Percentiles rank a stretch among this genome's conserved stretches.
phyloP scores from a whole-genome alignment of 1,140 invertebrate genomes.

The Drosophila nigromelanica region DNA sequence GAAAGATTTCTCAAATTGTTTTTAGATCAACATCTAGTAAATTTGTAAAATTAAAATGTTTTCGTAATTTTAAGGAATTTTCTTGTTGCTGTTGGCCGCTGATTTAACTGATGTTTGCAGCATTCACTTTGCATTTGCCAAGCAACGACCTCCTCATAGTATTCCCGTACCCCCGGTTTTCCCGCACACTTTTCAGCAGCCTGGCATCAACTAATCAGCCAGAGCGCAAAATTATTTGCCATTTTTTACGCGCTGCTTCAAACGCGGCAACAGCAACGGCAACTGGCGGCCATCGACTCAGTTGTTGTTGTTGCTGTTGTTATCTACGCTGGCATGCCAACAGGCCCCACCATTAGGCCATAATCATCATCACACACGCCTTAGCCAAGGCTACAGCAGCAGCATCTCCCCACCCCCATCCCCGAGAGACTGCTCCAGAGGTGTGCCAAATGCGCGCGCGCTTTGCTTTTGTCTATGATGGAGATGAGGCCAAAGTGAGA shows the following conservation, averaged over 20 bases:
- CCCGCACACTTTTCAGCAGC: neutral
- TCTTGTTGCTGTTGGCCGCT: neutral
- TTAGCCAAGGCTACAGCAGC: slow-evolving; percentile 59
- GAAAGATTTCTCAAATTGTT: neutral
- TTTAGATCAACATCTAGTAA: neutral
- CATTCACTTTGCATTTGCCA: slow-evolving; percentile 30
- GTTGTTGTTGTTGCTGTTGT: slow-evolving; percentile 51
- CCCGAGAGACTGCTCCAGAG: slow-evolving; percentile 33
- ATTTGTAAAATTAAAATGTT: slow-evolving; percentile 5
- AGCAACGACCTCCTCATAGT: slow-evolving; percentile 7
- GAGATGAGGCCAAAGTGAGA: slow-evolving; percentile 8
- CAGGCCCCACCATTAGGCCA: slow-evolving; percentile 80
- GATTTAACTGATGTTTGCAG: slow-evolving; percentile 1
- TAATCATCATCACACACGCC: slow-evolving; percentile 81
- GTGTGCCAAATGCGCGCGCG: slow-evolving; percentile 70
- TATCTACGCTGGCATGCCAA: slow-evolving; percentile 67
- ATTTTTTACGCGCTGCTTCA: slow-evolving; percentile 81
- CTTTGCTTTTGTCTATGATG: slow-evolving; percentile 65
- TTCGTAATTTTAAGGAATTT: slow-evolving; percentile 2
- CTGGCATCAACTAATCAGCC: slow-evolving; percentile 78
- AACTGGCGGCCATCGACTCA: slow-evolving; percentile 51
- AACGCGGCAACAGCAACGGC: slow-evolving; percentile 65
- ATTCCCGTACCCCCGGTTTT: neutral
- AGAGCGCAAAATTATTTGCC: slow-evolving; percentile 80
- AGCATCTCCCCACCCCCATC: neutral